Evolutionary conservation across 2,888 invertebrate genomes (phyloP), one percentile per base, ranked within the genome.

Genomic region (Clanis bilineata): DNA sequence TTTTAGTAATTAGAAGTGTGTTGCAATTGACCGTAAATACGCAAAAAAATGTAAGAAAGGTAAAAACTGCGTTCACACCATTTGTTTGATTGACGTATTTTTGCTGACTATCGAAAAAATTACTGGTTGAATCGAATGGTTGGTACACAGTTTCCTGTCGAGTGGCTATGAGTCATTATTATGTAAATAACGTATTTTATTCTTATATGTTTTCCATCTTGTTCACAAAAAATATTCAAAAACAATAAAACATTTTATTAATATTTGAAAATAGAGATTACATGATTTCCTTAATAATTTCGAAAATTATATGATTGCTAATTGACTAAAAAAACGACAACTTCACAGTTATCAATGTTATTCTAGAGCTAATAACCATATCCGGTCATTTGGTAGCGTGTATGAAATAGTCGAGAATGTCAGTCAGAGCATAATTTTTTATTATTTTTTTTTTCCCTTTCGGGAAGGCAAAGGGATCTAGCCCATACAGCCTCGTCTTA

Each of bases 1-100:
- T 62, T 65, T 62, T 58, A 28, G 57, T 45, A 41, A 58, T 56
- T 60, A 60, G 63, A 70, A 62, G 58, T 61, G 65, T 64, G 58
- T 65, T 64, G 64, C 69, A 68, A 67, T 67, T 68, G 59, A 69
- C 63, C 64, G 58, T 69, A 70, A 57, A 57, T 68, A 74, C 65
- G 67, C 62, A 74, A 69, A 74, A 62, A n/a, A 71, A 73, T 69
- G 70, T 70, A 64, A 70, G 67, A 69, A 73, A 74, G 71, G 65
- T 73, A 73, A 66, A 68, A 32, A 41, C 55, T 72, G 74, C 71
- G 66, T 73, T 83, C 77, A 82, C 86, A 85, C 84, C 85, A 87
- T 87, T 85, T 79, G 80, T 83, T 80, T 82, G 83, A 81, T 77
- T 82, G 84, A 85, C 83, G 78, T 59, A 59, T 74, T 72, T 74